These are phyloP conservation scores for Acanthisitta chloris DNA, from an alignment of 2,113 vertebrate genomes.

Conservation along the genomic window DNA sequence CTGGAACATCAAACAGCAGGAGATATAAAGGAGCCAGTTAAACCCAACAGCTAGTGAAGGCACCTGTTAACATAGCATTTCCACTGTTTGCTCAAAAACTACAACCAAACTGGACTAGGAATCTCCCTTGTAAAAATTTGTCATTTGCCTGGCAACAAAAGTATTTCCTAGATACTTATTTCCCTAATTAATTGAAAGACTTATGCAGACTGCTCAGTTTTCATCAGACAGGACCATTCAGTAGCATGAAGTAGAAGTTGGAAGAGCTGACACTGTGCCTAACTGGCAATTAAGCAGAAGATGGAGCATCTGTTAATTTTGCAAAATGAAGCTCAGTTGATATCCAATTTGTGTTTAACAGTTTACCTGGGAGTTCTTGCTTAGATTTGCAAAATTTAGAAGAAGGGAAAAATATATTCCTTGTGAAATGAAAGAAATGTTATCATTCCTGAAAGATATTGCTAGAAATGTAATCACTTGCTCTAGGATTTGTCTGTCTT, in stretches of 20 bases:
- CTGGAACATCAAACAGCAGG: neutral
- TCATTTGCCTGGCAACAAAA: neutral
- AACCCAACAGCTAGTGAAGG: neutral
- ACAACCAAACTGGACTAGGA: neutral
- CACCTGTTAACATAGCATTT: neutral
- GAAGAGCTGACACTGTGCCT: neutral
- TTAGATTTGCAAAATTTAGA: neutral
- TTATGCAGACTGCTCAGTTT: neutral
- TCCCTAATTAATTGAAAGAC: neutral
- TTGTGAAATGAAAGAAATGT: neutral
- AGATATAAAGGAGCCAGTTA: neutral
- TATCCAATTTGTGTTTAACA: neutral
- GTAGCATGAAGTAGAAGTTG: neutral
- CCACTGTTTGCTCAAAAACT: neutral
- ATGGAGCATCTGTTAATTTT: neutral
- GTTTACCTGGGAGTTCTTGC: neutral
- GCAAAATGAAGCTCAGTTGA: neutral
- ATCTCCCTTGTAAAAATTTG: neutral
- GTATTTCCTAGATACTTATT: neutral
- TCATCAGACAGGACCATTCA: neutral
- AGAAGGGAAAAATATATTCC: neutral
- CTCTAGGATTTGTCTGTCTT: neutral
- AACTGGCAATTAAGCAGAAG: neutral
- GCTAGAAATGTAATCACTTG: neutral
- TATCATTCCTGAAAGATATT: neutral